Evolutionary conservation across 2,888 invertebrate genomes (phyloP).

Genomic region (Xanthorhoe designata): DNA sequence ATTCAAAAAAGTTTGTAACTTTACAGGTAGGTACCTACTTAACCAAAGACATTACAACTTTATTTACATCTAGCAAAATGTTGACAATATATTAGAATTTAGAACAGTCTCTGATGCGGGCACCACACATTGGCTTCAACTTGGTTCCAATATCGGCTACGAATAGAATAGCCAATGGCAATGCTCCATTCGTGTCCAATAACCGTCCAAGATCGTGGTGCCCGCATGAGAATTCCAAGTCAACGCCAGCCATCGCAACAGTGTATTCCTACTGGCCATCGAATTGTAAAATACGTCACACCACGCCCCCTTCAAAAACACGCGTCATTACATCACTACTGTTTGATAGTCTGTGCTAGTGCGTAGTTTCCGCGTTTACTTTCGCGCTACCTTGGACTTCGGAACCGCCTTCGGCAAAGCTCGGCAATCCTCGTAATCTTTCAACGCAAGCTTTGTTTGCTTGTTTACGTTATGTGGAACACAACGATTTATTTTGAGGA

Average conservation of each 20-base stretch:
- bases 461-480: slow-evolving; percentile 34
- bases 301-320: slow-evolving; percentile 38
- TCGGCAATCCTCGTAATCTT: slow-evolving; percentile 17
- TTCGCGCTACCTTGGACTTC: slow-evolving; percentile 49
- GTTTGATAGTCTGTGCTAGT: slow-evolving; percentile 18
- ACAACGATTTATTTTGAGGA: slow-evolving; percentile 15
- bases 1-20: too few relatives aligned
- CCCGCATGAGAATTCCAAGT: too few relatives aligned
- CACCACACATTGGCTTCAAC: too few relatives aligned
- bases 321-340: slow-evolving; percentile 33
- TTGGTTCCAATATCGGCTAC: too few relatives aligned
- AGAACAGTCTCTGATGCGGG: too few relatives aligned
- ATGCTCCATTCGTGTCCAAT: too few relatives aligned
- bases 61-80: too few relatives aligned
- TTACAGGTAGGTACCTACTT: too few relatives aligned
- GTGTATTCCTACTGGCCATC: slow-evolving; percentile 8
- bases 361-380: slow-evolving; percentile 33
- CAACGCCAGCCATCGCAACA: slow-evolving; percentile 26
- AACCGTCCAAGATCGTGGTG: too few relatives aligned
- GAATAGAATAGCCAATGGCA: too few relatives aligned
- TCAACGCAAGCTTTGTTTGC: slow-evolving; percentile 26
- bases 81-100: too few relatives aligned
- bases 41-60: too few relatives aligned
- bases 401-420: slow-evolving; percentile 27
- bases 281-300: slow-evolving; percentile 34